Evolutionary conservation across 2,888 invertebrate species (phyloP).

Genomic region (Campoletis raptor): DNA sequence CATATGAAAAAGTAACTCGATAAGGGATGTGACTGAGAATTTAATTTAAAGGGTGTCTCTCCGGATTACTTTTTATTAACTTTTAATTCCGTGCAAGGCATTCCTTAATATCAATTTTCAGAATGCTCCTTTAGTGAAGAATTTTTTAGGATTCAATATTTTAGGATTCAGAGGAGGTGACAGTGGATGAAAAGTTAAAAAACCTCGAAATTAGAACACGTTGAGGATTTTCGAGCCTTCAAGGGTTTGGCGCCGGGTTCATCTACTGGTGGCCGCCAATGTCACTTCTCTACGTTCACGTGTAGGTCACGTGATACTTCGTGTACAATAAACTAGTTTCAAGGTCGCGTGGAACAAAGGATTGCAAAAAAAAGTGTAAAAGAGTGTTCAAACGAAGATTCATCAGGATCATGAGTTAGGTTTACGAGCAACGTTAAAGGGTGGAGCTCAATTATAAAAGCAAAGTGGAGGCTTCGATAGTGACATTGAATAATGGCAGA

Average conservation of each 20-base stretch:
- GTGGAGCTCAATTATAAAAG: constrained; percentile 26
- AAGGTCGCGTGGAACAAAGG: background rate
- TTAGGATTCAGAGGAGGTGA: background rate
- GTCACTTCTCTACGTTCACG: constrained; percentile 26
- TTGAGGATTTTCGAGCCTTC: background rate
- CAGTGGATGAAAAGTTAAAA: background rate
- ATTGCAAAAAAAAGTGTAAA: background rate
- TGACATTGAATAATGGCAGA: constrained; percentile 78
- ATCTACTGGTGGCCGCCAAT: background rate
- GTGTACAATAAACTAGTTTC: background rate
- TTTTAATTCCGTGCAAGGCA: background rate
- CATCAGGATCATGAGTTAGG: constrained; percentile 35
- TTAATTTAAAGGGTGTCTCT: background rate
- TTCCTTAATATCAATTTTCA: background rate
- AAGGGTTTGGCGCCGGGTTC: background rate
- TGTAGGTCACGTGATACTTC: constrained; percentile 37
- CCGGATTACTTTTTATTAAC: background rate
- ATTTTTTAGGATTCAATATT: background rate
- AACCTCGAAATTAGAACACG: background rate
- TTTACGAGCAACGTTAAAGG: background rate
- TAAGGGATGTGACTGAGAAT: background rate
- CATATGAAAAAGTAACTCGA: background rate
- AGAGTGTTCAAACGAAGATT: background rate
- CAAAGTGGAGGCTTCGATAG: constrained; percentile 78
- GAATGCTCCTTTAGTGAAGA: background rate